Evolutionary conservation across 2,113 vertebrate species (phyloP).

Genomic region (Empidonax traillii): DNA sequence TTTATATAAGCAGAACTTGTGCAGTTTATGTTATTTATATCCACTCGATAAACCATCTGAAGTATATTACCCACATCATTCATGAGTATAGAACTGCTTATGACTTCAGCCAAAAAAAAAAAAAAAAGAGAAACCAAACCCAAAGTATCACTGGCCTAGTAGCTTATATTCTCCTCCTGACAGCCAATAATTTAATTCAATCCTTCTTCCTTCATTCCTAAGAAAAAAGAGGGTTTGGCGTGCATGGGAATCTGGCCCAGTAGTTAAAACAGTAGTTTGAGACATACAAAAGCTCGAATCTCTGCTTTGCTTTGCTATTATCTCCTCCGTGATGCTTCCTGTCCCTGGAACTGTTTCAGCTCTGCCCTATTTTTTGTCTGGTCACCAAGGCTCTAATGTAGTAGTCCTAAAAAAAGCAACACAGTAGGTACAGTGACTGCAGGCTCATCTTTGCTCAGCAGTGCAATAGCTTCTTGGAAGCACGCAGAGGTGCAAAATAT

Average conservation of each 20-base stretch:
- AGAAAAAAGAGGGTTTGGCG: not conserved
- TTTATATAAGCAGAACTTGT: not conserved
- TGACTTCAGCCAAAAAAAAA: not conserved
- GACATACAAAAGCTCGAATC: not conserved
- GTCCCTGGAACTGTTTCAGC: conserved; percentile 19
- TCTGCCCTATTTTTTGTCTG: conserved; percentile 28
- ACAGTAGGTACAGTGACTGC: conserved; percentile 24
- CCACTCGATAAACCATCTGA: not conserved
- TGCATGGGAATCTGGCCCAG: not conserved
- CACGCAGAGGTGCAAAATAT: conserved; percentile 48
- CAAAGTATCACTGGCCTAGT: not conserved
- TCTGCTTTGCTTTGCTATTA: not conserved
- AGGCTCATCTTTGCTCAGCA: conserved; percentile 47
- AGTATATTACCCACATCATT: not conserved
- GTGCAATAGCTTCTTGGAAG: conserved; percentile 42
- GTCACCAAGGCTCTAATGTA: conserved; percentile 31
- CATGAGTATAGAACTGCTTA: not conserved
- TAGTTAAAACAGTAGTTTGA: not conserved
- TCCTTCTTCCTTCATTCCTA: not conserved
- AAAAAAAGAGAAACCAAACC: not conserved
- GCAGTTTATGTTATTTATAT: not conserved
- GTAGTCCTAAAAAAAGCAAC: conserved; percentile 57
- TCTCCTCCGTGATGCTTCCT: not conserved
- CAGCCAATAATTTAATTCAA: not conserved
- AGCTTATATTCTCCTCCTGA: not conserved